Evolutionary conservation across 2,113 vertebrate species (phyloP).

Genomic region (Lagopus leucura): DNA sequence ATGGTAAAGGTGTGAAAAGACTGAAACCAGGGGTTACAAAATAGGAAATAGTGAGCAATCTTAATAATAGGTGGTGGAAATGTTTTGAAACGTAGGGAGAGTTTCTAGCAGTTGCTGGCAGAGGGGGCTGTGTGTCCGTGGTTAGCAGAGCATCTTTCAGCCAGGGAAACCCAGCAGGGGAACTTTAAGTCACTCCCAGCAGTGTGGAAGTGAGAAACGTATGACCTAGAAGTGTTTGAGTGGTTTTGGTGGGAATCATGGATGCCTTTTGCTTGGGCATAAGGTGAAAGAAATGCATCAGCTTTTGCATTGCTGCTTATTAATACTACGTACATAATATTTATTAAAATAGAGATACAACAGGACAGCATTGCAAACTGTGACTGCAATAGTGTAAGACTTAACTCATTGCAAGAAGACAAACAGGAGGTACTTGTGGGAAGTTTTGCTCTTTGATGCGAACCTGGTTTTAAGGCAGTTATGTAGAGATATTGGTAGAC

Average conservation of each 20-base stretch:
- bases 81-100: not conserved
- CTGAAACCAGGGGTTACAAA: not conserved
- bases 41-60: constrained; percentile 39
- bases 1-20: constrained; percentile 17
- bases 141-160: not conserved
- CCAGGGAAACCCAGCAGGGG: not conserved
- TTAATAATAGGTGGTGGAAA: constrained; percentile 36
- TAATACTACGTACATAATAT: not conserved
- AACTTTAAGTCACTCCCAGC: not conserved
- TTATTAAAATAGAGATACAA: not conserved
- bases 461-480: not conserved
- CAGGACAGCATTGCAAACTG: not conserved
- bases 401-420: not conserved
- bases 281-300: rapidly evolving
- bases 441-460: not conserved
- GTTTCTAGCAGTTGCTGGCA: constrained; percentile 56
- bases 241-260: not conserved
- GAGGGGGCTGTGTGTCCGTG: constrained; percentile 50
- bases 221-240: not conserved
- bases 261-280: not conserved
- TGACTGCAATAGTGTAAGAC: not conserved
- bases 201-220: not conserved
- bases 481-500: not conserved
- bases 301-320: not conserved
- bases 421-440: not conserved